A percentile compares a stretch with the other conserved stretches of the same genome.
Conservation (phyloP, 2,113 vertebrate species). For the Paraplagusia blochii region DNA sequence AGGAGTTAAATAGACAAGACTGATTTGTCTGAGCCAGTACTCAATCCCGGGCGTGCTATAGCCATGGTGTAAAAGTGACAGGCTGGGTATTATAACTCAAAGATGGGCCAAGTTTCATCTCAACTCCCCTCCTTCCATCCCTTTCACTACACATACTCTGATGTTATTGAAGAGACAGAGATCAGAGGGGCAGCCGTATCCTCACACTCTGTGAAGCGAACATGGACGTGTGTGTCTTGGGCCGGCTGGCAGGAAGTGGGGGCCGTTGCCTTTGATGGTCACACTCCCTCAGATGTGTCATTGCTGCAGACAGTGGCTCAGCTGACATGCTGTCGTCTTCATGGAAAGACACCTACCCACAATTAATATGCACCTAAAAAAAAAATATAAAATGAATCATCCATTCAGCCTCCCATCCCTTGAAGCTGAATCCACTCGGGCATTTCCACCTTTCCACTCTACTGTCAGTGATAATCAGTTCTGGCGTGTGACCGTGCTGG, state of each 20-base stretch:
- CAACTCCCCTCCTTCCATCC: background rate
- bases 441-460: slow-evolving; percentile 52
- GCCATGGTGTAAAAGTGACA: too few relatives aligned
- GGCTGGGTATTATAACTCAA: too few relatives aligned
- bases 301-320: slow-evolving; percentile 39
- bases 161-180: slow-evolving; percentile 62
- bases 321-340: slow-evolving; percentile 39
- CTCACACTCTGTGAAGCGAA: slow-evolving; percentile 51
- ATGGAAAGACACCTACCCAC: slow-evolving; percentile 15
- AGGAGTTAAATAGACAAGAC: too few relatives aligned
- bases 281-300: slow-evolving; percentile 67
- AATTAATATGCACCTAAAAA: slow-evolving; percentile 3
- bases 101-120: background rate
- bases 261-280: slow-evolving; percentile 66
- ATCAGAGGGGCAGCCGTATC: slow-evolving; percentile 66
- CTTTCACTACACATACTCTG: slow-evolving; percentile 35
- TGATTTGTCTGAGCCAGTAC: too few relatives aligned
- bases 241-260: slow-evolving; percentile 51
- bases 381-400: slow-evolving; percentile 17
- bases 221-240: slow-evolving; percentile 22
- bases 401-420: slow-evolving; percentile 10
- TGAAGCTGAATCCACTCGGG: slow-evolving; percentile 13
- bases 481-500: slow-evolving; percentile 46
- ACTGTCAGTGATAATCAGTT: slow-evolving; percentile 55
- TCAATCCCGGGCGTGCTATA: too few relatives aligned